Evolutionary conservation across 2,113 vertebrate species (phyloP).

Genomic region (Plecturocebus donacophilus): DNA sequence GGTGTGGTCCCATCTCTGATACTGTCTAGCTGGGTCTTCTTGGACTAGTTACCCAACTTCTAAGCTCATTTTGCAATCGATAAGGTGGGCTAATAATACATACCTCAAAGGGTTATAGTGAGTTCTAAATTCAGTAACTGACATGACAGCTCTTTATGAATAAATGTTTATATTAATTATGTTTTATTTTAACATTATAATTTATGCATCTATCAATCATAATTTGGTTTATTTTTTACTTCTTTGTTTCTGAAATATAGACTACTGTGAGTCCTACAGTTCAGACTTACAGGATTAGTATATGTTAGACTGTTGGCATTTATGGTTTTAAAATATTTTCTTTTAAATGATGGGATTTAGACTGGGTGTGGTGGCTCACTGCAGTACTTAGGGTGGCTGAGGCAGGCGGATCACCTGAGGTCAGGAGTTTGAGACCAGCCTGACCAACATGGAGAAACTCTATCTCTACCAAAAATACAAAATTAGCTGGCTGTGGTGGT

Average conservation of each 20-base stretch:
- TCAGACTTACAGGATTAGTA: neutral
- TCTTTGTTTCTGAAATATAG: conserved; percentile 5
- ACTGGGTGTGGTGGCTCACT: no score
- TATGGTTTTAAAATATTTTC: neutral
- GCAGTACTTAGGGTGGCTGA: no score
- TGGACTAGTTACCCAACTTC: neutral
- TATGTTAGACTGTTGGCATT: neutral
- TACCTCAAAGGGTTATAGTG: neutral
- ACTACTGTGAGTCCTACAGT: neutral
- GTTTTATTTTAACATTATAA: neutral
- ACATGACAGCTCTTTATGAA: neutral
- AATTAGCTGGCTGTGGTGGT: no score
- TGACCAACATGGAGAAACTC: no score
- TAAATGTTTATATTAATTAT: neutral
- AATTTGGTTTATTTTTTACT: neutral
- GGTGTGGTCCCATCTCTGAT: neutral
- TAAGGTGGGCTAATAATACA: neutral
- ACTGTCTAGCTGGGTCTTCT: neutral
- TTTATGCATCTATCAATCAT: neutral
- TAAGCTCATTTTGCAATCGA: neutral
- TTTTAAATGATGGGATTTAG: conserved; percentile 5
- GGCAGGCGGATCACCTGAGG: no score
- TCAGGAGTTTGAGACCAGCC: no score
- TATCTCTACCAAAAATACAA: no score
- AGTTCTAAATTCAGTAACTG: neutral